phyloP scores from a whole-genome alignment of 2,113 vertebrate genomes.

The Dolichallabes microphthalmus region DNA sequence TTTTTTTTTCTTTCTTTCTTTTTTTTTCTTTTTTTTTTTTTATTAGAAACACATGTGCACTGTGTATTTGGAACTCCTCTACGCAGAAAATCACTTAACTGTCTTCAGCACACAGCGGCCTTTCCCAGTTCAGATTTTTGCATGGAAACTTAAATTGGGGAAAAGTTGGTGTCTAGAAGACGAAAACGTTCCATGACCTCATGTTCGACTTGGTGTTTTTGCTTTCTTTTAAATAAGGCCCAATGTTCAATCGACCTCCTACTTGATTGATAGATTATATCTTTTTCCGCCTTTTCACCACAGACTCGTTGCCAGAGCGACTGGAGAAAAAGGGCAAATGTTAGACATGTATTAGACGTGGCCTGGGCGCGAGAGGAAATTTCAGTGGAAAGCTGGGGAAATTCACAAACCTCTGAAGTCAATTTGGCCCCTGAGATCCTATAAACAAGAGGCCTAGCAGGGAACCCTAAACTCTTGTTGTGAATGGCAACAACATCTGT shows the following conservation, averaged over 20 bases:
- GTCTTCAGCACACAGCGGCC: constrained; percentile 49
- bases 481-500: constrained; percentile 49
- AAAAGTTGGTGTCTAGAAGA: constrained; percentile 46
- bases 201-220: constrained; percentile 51
- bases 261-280: constrained; percentile 48
- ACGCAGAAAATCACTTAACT: constrained; percentile 52
- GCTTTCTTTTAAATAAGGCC: constrained; percentile 37
- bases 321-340: constrained; percentile 38
- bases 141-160: constrained; percentile 55
- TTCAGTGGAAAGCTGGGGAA: constrained; percentile 43
- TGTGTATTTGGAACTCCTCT: constrained; percentile 52
- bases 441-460: constrained; percentile 52
- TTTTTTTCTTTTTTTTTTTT: neutral
- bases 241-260: constrained; percentile 44
- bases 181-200: constrained; percentile 55
- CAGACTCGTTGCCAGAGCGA: constrained; percentile 25
- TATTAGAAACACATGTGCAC: constrained; percentile 59
- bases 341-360: constrained; percentile 48
- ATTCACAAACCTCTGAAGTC: constrained; percentile 45
- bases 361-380: constrained; percentile 32
- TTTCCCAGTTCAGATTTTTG: constrained; percentile 57
- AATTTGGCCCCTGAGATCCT: constrained; percentile 43
- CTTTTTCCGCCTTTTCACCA: constrained; percentile 13
- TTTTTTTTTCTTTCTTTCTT: neutral
- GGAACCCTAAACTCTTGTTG: constrained; percentile 45